Evolutionary conservation across 2,797 vertebrate genomes (phyloP).

Genomic region (Oreonectes daqikongensis): DNA sequence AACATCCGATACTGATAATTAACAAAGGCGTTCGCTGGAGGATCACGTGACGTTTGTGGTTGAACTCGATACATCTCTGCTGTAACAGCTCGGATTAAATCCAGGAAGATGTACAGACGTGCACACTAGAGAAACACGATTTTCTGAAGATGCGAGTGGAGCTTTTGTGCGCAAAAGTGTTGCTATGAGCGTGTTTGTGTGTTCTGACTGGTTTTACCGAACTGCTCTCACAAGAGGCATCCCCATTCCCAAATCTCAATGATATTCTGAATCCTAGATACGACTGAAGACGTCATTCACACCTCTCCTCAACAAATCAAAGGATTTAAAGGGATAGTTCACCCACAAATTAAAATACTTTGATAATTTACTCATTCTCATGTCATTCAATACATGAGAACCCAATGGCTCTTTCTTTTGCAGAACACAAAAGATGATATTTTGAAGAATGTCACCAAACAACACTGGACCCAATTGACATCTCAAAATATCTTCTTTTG

Average conservation of each 20-base stretch:
- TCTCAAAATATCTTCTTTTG: no score
- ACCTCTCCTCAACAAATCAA: neutral
- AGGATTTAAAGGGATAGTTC: neutral
- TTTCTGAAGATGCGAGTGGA: neutral
- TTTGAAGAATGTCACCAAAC: neutral
- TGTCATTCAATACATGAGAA: no score
- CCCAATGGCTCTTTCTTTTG: no score
- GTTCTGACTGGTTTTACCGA: neutral
- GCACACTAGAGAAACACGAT: no score
- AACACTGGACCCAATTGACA: no score
- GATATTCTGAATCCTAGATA: neutral
- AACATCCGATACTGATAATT: conserved; percentile 30
- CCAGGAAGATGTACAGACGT: neutral
- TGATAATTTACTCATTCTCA: no score
- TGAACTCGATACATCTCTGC: conserved; percentile 18
- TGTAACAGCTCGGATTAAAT: conserved; percentile 1
- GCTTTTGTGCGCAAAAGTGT: neutral
- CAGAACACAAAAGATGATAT: neutral
- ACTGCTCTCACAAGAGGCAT: neutral
- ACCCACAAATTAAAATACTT: no score
- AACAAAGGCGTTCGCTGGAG: neutral
- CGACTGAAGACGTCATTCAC: neutral
- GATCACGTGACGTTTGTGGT: conserved; percentile 28
- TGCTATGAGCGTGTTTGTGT: neutral
- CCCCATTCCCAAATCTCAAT: neutral